Base-by-base conservation (phyloP, 2,113 vertebrate species). In the Cryptomyrus ogoouensis region DNA sequence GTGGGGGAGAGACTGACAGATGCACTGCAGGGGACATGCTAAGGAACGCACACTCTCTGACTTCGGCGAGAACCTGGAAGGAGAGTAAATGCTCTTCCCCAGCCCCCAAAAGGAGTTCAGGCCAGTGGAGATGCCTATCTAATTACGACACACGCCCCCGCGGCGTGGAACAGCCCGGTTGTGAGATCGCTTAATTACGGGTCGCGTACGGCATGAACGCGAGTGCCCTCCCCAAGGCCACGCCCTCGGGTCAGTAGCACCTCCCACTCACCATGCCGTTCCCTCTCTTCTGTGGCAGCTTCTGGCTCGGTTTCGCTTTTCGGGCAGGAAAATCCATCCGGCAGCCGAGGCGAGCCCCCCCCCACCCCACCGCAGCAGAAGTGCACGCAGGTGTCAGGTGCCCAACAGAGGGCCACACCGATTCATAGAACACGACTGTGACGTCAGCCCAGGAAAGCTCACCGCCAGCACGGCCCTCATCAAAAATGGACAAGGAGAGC, bases 61-160 rank as follows among this genome's bases (percentile, higher is more conserved):
- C 70, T 17, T 39, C 31, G 2, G 70, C 27, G 13, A 77, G 13
- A 77, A 39, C 27, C 70, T 35, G 35, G 70, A 77, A 77, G 35
- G 70, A 77, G 70, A 39, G 27, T 15, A 47, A 83, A 42, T 21
- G 21, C 39, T 24, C 2, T 47, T 24, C 83, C 83, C 83, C 42
- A 46, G 24, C 58, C 44, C 44, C 8, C 44, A 10, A 44, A 56
- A 53, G 47, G 31, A 53, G 5, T 15, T 19, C 5, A 87, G 46
- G 50, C 27, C 49, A 9, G 85, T 27, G 9, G 50, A 15, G 50
- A n/a, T 87, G 85, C 27, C n/a, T 39, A 39, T 87, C 85, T 87
- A 87, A 87, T 87, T 87, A 87, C 31, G 9, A 39, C 56, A 88
- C 15, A 88, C 87, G 27, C 56, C 52, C 87, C 87, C 56, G 10